Evolutionary conservation across 2,888 invertebrate genomes (phyloP), one percentile per base, ranked within the genome.

Genomic region (Hartigia nigra): DNA sequence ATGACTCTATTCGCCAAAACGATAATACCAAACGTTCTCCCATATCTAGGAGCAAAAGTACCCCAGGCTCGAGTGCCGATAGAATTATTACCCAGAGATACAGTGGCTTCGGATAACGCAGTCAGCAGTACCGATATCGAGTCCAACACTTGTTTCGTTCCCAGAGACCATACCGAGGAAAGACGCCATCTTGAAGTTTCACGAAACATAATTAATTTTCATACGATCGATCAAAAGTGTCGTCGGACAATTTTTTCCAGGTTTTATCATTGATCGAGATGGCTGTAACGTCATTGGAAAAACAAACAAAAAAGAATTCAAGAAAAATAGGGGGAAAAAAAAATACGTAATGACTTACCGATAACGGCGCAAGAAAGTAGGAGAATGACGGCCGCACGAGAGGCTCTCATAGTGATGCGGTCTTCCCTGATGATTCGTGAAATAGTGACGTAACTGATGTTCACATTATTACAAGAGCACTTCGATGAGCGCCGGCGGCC

Each of bases 331-430:
- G n/a, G n/a, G n/a, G n/a, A n/a, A n/a, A 70, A 70, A 31, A 70
- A 31, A 2, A 31, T 4, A 9, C 31, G 14, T 39, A 14, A 70
- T 37, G 81, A 90, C 90, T 90, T 86, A 90, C 90, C 90, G 83
- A 89, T 84, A 78, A 84, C 84, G 83, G 85, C 88, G 84, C 12
- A 72, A 72, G 84, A 87, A 81, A 89, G 84, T 82, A 90, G 82
- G 80, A 90, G 84, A 81, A 88, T 81, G 70, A 85, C 82, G 75
- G 85, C 81, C 79, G 83, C 83, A 84, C 84, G 82, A 81, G 83
- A 83, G 79, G 83, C 79, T 82, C 84, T 85, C 89, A 89, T 89
- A 84, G 81, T 87, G 86, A 69, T 77, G 75, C 75, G 34, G 74
- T 79, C 77, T 70, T 78, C 78, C 75, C 76, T 74, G 79, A 74